phyloP scores from a whole-genome alignment of 2,888 invertebrate genomes.

The Teleogryllus oceanicus region DNA sequence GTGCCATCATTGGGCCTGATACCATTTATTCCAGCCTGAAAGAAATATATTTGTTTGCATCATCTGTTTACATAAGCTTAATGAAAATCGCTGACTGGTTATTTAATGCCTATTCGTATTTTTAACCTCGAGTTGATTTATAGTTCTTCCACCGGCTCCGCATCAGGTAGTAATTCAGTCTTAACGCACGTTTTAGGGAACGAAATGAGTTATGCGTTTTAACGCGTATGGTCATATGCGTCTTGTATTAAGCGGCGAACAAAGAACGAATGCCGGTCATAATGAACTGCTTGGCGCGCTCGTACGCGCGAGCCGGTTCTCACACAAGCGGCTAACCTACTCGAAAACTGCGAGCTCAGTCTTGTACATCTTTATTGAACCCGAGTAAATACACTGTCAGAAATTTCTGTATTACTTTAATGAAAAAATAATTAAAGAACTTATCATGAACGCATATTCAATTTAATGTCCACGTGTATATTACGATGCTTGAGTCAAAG shows the following conservation, averaged over 20 bases:
- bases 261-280: neutral
- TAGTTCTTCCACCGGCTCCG: neutral
- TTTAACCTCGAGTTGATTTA: neutral
- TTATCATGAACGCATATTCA: too few relatives aligned
- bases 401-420: too few relatives aligned
- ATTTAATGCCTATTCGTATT: neutral
- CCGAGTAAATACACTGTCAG: neutral
- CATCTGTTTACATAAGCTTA: neutral
- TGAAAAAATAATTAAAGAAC: too few relatives aligned
- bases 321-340: neutral
- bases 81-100: constrained; percentile 1
- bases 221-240: neutral
- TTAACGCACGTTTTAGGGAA: constrained; percentile 18
- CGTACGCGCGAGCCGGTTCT: neutral
- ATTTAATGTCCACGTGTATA: too few relatives aligned
- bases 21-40: neutral
- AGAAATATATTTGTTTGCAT: neutral
- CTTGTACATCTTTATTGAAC: neutral
- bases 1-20: neutral
- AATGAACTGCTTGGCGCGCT: neutral
- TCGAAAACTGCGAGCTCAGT: neutral
- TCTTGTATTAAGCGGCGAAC: neutral
- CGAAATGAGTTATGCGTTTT: neutral
- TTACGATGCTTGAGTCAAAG: too few relatives aligned
- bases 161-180: constrained; percentile 1